Evolutionary conservation across 2,797 vertebrate genomes (phyloP), one percentile per base, ranked within the genome.

Genomic region (Thripadectes ignobilis): DNA sequence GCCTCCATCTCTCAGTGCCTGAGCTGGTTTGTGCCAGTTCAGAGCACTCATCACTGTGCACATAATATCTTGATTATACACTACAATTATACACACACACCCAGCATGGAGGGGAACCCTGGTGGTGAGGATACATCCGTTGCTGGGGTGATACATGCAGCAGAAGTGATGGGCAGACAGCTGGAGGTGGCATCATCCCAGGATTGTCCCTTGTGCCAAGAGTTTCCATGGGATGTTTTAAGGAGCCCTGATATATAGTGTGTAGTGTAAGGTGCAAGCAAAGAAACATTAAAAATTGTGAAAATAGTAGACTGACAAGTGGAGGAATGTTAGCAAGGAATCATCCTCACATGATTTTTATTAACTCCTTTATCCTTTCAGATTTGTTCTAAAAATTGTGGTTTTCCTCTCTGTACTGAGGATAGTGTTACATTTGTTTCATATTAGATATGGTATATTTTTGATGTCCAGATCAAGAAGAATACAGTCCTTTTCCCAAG

Each of bases 11-110:
- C 34, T 68, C 62, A 21, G 54, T 11, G 22, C 21, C 83, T 78
- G 66, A 75, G 41, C 23, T 49, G 46, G 34, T 26, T 58, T 93
- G 14, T 79, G 57, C 18, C 52, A 24, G 18, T 51, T 65, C 32
- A 55, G 27, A 55, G 54, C 16, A 29, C 21, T 20, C 75, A 45
- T 29, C 22, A 5, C 4, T 34, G 9, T 48, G 45, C 21, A 14
- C 0, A 0, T 17, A 54, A 32, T 12, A 14, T 4, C 38, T 12
- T 30, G 19, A 21, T 85, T 63, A 34, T 12, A 39, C 10, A 45
- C 46, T 14, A 1, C 2, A 36, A 29, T 63, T 54, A 20, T n/a
- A 21, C 15, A 43, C 32, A 41, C 54, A 45, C 22, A 27, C 15
- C 7, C 51, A 59, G 45, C 22, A 62, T 55, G 39, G 41, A 41